Evolutionary conservation across 2,888 invertebrate species (phyloP).

Genomic region (Caenorhabditis becei): DNA sequence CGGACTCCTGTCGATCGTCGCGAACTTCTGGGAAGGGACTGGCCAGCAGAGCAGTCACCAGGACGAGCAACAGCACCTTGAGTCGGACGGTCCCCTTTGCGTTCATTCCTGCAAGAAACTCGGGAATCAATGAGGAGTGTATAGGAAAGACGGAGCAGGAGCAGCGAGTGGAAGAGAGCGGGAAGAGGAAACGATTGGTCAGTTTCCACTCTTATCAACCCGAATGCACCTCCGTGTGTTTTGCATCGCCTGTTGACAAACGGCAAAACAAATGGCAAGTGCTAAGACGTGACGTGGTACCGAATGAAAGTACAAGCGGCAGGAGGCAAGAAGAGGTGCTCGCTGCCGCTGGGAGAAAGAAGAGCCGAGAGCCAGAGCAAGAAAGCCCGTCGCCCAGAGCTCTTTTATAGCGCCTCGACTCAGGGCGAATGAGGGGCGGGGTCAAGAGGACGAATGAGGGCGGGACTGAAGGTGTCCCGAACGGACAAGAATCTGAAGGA

Average conservation of each 20-base stretch:
- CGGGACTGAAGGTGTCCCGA: slow-evolving; percentile 10
- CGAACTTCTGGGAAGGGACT: neutral
- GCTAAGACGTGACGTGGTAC: slow-evolving; percentile 1
- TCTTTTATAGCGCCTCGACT: slow-evolving; percentile 18
- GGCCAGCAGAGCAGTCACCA: neutral
- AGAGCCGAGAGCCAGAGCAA: neutral
- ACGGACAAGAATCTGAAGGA: neutral
- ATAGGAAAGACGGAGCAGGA: neutral
- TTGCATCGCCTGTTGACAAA: neutral
- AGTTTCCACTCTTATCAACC: slow-evolving; percentile 10
- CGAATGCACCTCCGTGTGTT: slow-evolving; percentile 14
- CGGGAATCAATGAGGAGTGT: neutral
- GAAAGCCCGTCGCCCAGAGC: slow-evolving; percentile 4
- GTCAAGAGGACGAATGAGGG: slow-evolving; percentile 14
- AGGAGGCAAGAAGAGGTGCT: neutral
- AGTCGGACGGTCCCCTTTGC: slow-evolving; percentile 16
- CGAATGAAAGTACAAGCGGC: neutral
- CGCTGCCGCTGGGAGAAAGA: neutral
- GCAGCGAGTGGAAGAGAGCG: neutral
- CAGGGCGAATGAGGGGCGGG: slow-evolving; percentile 4
- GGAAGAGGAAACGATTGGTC: slow-evolving; percentile 4
- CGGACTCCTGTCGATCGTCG: neutral
- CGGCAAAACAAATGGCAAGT: neutral
- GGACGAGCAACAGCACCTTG: neutral
- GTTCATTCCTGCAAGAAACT: slow-evolving; percentile 14